Evolutionary conservation across 2,113 vertebrate species (phyloP), one percentile per base, ranked within the genome.

Genomic region (Grantiella picta): DNA sequence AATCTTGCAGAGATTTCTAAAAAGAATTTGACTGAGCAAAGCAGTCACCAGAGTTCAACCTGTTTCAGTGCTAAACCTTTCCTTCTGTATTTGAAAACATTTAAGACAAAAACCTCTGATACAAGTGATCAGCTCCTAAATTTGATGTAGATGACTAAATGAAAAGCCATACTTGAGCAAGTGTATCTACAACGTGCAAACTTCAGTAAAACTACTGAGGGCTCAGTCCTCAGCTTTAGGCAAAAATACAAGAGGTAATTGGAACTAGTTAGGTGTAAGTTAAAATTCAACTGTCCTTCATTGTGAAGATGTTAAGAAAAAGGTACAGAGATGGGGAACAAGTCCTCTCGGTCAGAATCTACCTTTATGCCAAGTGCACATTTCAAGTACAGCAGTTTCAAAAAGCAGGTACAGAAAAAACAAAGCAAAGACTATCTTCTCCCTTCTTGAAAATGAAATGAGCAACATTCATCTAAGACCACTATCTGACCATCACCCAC

Each of bases 241-340:
- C 36, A 52, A 64, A 85, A 78, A 12, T 47, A 85, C 19, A 40
- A 75, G 22, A 72, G 45, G 35, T 42, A 89, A 40, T 7, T 4
- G 3, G 44, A 79, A 79, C 17, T 23, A 66, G 24, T 60, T 63
- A 69, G 50, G 76, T 70, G 0, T 54, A 89, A 77, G 36, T 75
- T 56, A 64, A 92, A 95, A 65, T 71, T 60, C 25, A 91, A 38
- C 28, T 49, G 22, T n/a, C n/a, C n/a, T 53, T 90, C 59, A 57
- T 17, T 72, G 28, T 35, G 29, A 78, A 54, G 7, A 16, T 13
- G 59, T 28, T 59, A 53, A 60, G 47, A 77, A 65, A 83, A 89
- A 73, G 25, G 24, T 33, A 78, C 21, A 53, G 36, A 80, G 12
- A 7, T 20, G 4, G 10, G 10, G 11, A 90, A 60, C 23, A 78